Evolutionary conservation across 2,888 invertebrate species (phyloP).

Genomic region (Coecobrya sp.): DNA sequence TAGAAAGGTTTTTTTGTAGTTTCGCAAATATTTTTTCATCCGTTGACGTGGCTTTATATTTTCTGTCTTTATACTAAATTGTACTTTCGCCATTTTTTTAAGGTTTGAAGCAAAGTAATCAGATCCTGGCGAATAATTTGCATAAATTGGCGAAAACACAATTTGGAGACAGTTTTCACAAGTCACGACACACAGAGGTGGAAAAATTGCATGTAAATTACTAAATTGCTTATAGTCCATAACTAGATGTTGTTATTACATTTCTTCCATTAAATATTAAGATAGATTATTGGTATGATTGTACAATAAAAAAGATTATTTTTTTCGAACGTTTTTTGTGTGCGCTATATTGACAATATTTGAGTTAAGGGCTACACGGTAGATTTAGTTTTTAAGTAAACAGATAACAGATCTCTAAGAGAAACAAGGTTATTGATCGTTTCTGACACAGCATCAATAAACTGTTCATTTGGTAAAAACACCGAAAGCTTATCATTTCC

Average conservation of each 20-base stretch:
- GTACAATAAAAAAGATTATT: constrained; percentile 17
- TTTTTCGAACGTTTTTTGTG: neutral
- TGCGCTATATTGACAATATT: neutral
- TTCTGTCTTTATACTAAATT: too few species aligned
- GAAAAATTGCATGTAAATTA: neutral
- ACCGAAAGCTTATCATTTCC: constrained; percentile 59
- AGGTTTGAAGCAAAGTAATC: too few species aligned
- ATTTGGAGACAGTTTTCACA: too few species aligned
- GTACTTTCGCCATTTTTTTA: too few species aligned
- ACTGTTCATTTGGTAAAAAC: neutral
- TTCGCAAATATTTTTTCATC: too few species aligned
- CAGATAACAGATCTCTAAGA: neutral
- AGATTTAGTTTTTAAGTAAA: neutral
- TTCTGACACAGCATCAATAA: too few species aligned
- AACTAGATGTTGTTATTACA: neutral
- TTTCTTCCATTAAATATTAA: neutral
- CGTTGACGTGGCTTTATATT: too few species aligned
- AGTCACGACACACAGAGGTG: too few species aligned
- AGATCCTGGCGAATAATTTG: too few species aligned
- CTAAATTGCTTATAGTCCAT: neutral
- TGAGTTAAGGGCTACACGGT: neutral
- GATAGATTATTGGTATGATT: neutral
- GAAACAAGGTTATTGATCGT: neutral
- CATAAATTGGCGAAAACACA: too few species aligned
- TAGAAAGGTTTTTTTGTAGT: too few species aligned